These are phyloP conservation scores for Megaceryle maxima DNA, from an alignment of 2,113 vertebrate genomes.

Conservation along the genomic window DNA sequence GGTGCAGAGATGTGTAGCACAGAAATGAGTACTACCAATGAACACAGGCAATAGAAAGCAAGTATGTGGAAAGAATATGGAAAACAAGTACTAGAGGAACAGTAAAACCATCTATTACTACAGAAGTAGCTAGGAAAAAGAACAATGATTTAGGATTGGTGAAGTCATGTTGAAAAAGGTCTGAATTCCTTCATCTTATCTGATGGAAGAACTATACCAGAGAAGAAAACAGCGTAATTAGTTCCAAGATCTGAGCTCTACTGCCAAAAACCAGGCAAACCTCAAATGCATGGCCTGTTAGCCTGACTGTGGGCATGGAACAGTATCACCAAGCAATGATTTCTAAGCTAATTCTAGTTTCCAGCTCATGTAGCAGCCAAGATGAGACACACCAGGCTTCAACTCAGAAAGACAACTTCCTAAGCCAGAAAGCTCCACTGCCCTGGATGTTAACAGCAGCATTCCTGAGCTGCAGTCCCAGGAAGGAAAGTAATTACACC, in stretches of 20 bases:
- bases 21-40: neutral
- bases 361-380: neutral
- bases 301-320: neutral
- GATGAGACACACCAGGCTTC: neutral
- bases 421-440: neutral
- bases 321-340: neutral
- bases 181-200: neutral
- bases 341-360: neutral
- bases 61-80: neutral
- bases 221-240: neutral
- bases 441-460: neutral
- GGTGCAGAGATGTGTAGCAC: neutral
- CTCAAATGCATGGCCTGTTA: neutral
- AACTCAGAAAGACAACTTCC: neutral
- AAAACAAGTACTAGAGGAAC: neutral
- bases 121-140: neutral
- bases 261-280: neutral
- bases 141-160: neutral
- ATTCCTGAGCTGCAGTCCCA: neutral
- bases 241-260: neutral
- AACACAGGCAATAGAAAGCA: neutral
- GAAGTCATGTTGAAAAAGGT: neutral
- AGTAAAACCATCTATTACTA: neutral
- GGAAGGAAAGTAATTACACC: neutral
- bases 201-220: neutral